These are phyloP conservation scores for Pipistrellus kuhlii DNA, from an alignment of 2,797 vertebrate species.

Conservation along the genomic window DNA sequence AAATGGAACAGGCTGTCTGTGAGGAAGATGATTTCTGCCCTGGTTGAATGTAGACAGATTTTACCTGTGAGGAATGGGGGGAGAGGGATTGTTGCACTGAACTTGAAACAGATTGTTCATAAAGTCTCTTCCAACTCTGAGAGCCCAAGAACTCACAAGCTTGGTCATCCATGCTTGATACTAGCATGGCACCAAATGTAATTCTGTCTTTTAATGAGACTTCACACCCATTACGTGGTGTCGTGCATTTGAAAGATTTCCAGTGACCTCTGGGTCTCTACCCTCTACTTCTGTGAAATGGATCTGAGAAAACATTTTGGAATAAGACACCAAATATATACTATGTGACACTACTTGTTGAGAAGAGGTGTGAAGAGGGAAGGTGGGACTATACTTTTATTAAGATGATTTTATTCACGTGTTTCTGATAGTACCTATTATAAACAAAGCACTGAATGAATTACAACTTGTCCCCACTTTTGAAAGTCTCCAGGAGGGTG, in stretches of 20 bases:
- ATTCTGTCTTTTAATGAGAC: background rate
- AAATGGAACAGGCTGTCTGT: conserved; percentile 1
- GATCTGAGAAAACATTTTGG: conserved; percentile 11
- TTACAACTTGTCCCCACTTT: background rate
- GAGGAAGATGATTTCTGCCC: conserved; percentile 61
- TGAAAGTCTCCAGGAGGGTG: background rate
- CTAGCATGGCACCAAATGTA: background rate
- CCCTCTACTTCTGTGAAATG: background rate
- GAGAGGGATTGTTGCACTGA: background rate
- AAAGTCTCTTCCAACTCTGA: background rate
- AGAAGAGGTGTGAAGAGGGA: background rate
- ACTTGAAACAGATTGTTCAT: background rate
- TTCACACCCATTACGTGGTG: background rate
- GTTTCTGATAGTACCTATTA: background rate
- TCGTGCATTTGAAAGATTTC: background rate
- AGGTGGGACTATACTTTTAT: background rate
- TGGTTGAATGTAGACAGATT: background rate
- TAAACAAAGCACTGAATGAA: conserved; percentile 51
- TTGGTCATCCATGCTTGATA: background rate
- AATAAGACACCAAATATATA: background rate
- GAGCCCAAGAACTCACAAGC: background rate
- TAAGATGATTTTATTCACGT: conserved; percentile 16
- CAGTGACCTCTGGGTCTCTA: background rate
- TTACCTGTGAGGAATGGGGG: background rate
- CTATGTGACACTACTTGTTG: background rate